Conservation (phyloP, 2,888 invertebrate species). For the Epsilonema sp. region DNA sequence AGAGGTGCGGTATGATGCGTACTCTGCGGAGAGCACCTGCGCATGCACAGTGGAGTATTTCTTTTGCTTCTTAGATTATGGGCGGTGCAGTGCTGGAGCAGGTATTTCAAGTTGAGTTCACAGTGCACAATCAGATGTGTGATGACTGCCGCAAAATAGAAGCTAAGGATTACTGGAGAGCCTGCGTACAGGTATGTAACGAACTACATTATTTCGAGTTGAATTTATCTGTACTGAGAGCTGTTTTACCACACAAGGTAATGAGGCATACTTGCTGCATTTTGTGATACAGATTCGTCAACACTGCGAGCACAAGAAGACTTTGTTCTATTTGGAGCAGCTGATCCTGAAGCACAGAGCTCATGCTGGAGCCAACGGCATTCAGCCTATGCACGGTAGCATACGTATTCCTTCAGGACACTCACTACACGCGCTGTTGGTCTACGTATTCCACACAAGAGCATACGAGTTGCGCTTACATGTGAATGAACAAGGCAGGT, state of each 20-base stretch:
- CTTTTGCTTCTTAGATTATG: conserved; percentile 38
- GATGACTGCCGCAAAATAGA: conserved; percentile 87
- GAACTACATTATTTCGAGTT: not conserved
- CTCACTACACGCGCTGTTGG: no score
- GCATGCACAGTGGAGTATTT: not conserved
- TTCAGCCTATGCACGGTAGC: conserved; percentile 59
- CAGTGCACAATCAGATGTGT: conserved; percentile 80
- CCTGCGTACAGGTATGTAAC: conserved; percentile 43
- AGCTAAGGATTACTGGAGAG: conserved; percentile 93
- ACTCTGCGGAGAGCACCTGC: no score
- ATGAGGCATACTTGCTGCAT: no score
- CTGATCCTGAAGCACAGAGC: conserved; percentile 82
- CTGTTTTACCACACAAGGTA: no score
- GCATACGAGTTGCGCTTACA: no score
- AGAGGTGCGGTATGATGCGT: conserved; percentile 39
- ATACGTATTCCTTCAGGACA: no score
- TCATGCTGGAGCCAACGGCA: conserved; percentile 67
- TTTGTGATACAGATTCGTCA: no score
- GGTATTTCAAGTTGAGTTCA: conserved; percentile 80
- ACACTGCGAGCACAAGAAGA: conserved; percentile 75
- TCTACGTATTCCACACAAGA: no score
- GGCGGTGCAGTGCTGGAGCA: conserved; percentile 78
- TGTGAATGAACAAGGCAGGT: no score
- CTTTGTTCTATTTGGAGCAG: conserved; percentile 90
- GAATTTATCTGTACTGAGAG: not conserved